Evolutionary conservation across 2,797 vertebrate species (phyloP).

Genomic region (Rhincodon typus): DNA sequence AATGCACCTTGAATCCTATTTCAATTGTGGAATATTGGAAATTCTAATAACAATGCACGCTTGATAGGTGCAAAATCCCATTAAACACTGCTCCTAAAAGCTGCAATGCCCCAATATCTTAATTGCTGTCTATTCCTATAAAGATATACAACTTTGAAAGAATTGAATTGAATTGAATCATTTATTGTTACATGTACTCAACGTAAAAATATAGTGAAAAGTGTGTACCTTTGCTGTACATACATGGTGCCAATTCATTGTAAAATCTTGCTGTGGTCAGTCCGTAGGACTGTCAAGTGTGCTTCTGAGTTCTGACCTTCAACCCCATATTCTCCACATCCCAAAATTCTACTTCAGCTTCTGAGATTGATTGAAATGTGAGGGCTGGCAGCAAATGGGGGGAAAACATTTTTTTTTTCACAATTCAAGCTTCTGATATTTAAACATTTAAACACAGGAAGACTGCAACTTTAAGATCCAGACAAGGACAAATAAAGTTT

Average conservation of each 20-base stretch:
- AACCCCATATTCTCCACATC: background rate
- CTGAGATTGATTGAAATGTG: background rate
- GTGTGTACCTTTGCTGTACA: no score
- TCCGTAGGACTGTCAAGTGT: background rate
- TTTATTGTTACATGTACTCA: no score
- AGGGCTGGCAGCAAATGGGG: background rate
- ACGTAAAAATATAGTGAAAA: no score
- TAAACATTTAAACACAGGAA: background rate
- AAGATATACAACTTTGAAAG: background rate
- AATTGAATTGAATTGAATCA: background rate
- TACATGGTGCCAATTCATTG: background rate
- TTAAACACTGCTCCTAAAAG: background rate
- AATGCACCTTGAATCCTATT: background rate
- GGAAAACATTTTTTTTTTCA: background rate
- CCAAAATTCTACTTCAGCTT: background rate
- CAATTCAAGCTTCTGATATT: background rate
- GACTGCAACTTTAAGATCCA: background rate
- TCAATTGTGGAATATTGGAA: background rate
- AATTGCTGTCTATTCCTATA: background rate
- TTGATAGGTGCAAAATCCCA: background rate
- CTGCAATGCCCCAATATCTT: background rate
- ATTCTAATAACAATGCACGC: background rate
- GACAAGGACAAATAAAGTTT: background rate
- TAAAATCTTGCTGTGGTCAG: background rate
- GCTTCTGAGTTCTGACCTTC: background rate